phyloP scores from a whole-genome alignment of 1,140 invertebrate genomes.

The Camponotus floridanus region DNA sequence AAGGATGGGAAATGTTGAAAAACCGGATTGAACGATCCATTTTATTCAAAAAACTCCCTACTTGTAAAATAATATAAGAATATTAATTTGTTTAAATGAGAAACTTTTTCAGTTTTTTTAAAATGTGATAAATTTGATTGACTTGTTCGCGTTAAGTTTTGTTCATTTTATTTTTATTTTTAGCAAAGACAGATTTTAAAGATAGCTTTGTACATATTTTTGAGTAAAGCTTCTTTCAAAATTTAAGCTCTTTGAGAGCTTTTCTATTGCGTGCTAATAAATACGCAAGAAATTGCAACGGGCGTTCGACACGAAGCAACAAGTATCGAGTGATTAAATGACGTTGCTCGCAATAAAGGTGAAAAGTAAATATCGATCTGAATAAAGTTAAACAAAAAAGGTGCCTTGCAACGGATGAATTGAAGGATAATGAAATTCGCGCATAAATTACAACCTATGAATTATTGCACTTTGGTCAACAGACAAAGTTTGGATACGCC shows the following conservation, averaged over 20 bases:
- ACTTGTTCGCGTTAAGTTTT: neutral
- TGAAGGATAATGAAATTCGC: constrained; percentile 1
- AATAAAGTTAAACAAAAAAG: neutral
- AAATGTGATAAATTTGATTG: neutral
- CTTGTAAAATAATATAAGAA: neutral
- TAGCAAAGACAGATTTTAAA: no score
- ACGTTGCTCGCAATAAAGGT: constrained; percentile 16
- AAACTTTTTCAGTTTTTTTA: neutral
- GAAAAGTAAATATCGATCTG: constrained; percentile 19
- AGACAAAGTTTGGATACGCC: constrained; percentile 47
- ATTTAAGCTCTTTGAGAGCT: neutral
- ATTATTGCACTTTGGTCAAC: constrained; percentile 4
- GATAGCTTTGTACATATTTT: neutral
- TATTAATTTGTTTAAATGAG: neutral
- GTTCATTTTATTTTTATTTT: neutral
- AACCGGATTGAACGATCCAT: constrained; percentile 4
- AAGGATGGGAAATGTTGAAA: constrained; percentile 9
- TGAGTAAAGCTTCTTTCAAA: neutral
- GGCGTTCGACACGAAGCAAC: neutral
- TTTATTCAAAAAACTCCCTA: constrained; percentile 2
- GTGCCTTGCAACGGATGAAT: constrained; percentile 2
- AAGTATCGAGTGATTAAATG: constrained; percentile 43
- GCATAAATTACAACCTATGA: constrained; percentile 58
- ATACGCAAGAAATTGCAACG: neutral
- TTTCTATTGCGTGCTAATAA: constrained; percentile 24